phyloP scores from a whole-genome alignment of 2,113 vertebrate species.

The Bufo bufo region DNA sequence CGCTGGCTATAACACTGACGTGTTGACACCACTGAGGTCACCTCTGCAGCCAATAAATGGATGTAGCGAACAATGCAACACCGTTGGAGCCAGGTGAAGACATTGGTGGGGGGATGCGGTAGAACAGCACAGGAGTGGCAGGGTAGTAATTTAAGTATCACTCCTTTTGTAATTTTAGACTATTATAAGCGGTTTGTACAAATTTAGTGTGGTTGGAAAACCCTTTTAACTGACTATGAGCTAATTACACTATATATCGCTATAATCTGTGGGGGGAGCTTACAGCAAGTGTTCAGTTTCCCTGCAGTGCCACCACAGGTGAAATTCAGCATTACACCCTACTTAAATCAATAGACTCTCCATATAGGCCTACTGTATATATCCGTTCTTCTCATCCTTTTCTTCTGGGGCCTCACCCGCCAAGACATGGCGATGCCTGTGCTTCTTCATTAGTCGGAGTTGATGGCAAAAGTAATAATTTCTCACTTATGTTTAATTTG shows the following conservation, averaged over 20 bases:
- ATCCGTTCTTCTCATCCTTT: background rate
- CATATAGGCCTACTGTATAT: background rate
- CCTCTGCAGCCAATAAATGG: no score
- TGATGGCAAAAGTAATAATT: background rate
- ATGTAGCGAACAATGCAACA: no score
- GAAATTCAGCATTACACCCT: background rate
- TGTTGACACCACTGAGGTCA: no score
- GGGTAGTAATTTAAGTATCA: no score
- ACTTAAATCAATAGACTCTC: background rate
- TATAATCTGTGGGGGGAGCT: no score
- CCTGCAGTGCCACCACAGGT: background rate
- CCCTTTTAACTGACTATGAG: no score
- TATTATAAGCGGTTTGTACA: no score
- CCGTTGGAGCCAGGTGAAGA: background rate
- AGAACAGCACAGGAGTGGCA: no score
- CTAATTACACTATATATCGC: no score
- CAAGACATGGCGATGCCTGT: background rate
- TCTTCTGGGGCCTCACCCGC: background rate
- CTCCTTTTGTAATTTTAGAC: no score
- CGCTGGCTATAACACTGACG: no score
- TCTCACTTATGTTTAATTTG: background rate
- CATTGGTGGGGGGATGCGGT: background rate
- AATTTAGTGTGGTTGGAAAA: no score
- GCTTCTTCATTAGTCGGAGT: background rate
- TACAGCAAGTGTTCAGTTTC: background rate